These are phyloP conservation scores for Mycetomoellerius zeteki DNA, from an alignment of 1,140 invertebrate genomes.

Conservation along the genomic window DNA sequence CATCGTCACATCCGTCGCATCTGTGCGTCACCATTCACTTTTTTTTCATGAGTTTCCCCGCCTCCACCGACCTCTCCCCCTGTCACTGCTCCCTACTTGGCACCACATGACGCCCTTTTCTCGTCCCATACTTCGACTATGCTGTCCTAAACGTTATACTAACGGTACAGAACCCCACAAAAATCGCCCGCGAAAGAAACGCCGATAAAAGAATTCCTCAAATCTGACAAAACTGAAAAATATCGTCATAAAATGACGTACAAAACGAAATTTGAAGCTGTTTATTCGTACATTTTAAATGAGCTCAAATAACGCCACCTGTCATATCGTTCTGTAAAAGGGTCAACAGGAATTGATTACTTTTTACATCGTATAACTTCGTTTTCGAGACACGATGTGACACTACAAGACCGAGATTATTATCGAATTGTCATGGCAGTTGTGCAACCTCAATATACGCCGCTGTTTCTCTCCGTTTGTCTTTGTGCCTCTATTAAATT, in stretches of 20 bases:
- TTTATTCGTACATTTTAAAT: neutral
- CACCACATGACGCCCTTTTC: conserved; percentile 72
- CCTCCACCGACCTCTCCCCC: neutral
- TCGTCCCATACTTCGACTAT: conserved; percentile 50
- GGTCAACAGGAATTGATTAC: conserved; percentile 16
- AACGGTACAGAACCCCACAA: conserved; percentile 63
- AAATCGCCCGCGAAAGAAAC: conserved; percentile 26
- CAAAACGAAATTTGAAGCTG: neutral
- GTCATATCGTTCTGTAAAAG: neutral
- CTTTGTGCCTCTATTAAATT: conserved; percentile 62
- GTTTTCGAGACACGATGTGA: neutral
- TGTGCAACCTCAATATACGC: conserved; percentile 17
- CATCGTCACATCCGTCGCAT: conserved; percentile 84
- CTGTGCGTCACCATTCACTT: conserved; percentile 82
- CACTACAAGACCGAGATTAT: conserved; percentile 33
- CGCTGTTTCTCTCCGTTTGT: conserved; percentile 39
- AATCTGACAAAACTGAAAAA: neutral
- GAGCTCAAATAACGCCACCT: neutral
- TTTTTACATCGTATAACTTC: conserved; percentile 60
- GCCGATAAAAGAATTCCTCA: neutral
- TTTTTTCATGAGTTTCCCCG: conserved; percentile 64
- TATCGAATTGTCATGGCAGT: conserved; percentile 58
- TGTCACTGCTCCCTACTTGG: conserved; percentile 68
- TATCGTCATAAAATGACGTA: too few relatives aligned
- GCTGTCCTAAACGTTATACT: conserved; percentile 66